Evolutionary conservation across 2,888 invertebrate species (phyloP), one percentile per base, ranked within the genome.

Genomic region (Agrotis clavis): DNA sequence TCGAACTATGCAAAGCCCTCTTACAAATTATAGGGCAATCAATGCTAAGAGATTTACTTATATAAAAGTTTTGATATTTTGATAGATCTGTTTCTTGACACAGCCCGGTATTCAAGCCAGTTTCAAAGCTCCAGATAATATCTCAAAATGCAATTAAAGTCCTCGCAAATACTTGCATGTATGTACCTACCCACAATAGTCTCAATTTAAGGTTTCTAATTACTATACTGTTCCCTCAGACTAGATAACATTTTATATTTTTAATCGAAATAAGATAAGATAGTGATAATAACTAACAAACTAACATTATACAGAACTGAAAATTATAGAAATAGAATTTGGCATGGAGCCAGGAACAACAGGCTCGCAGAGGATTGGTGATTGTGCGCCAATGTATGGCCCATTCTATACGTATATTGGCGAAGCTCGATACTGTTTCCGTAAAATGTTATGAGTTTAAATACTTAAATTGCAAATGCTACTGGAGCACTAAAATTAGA

Each of bases 271-370:
- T 54, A 61, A 19, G 30, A 62, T 66, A 56, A 53, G 45, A 68
- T 54, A 73, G 74, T 48, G 60, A 62, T 56, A 68, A 35, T 68
- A 70, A 67, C 61, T 62, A 71, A 81, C 81, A 64, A 75, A 83
- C 63, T 74, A 78, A 78, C 76, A 61, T 77, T 74, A 81, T 76
- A 70, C 56, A 67, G 72, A 84, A 73, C 79, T 84, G 79, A 62
- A 76, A 82, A 86, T 81, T 74, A 78, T 75, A 74, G 73, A 82
- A 83, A 86, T 85, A 82, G 86, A 84, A 82, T 77, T 82, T 87
- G 87, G 86, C 75, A 21, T 51, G 45, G 9, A 4, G 82, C 87
- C 87, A 86, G 65, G n/a, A 74, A 84, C 71, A 82, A 81, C 84
- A 75, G 60, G 50, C 77, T 67, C 60, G 53, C 53, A 54, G 67